Evolutionary conservation across 1,140 invertebrate species (phyloP), one percentile per base, ranked within the genome.

Genomic region (Formica exsecta): DNA sequence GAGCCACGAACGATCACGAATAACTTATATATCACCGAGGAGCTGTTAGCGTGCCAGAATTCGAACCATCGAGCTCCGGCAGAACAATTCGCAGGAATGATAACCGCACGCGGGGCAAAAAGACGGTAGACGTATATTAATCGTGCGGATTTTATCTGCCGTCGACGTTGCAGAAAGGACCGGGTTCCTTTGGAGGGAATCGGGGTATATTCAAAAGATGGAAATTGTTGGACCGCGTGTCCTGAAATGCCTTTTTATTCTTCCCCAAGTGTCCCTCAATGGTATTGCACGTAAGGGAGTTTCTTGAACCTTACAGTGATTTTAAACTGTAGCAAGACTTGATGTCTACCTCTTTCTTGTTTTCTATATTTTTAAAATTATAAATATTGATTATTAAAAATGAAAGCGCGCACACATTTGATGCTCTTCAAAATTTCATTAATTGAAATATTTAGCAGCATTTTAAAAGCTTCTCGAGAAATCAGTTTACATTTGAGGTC

Each of bases 121-220:
- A 74, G 76, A 64, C 62, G 66, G 6, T 54, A 61, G 83, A 48
- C 57, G 59, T 62, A 87, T 92, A 92, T 92, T 92, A 92, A 92
- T 92, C 86, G 86, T 86, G 73, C 64, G 85, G 86, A 90, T 90
- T 92, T 91, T 89, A 91, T 92, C 86, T 88, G 74, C 86, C 65
- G 85, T 71, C 65, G 71, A 89, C 88, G 80, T 75, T 85, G 85
- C 77, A 54, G 61, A 71, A 83, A 29, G 62, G 54, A 44, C 7
- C 13, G 38, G 64, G 11, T 61, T 66, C 1, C 66, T 65, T 51
- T 32, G 13, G 3, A 64, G 44, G 44, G 44, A 65, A 29, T 85
- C 44, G 16, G 51, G 25, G 0, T 74, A 51, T 61, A 48, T 48
- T 6, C 79, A n/a, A 44, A 76, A 83, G 68, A 48, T 83, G 44